Evolutionary conservation across 2,888 invertebrate genomes (phyloP).

Genomic region (Cyaniris semiargus): DNA sequence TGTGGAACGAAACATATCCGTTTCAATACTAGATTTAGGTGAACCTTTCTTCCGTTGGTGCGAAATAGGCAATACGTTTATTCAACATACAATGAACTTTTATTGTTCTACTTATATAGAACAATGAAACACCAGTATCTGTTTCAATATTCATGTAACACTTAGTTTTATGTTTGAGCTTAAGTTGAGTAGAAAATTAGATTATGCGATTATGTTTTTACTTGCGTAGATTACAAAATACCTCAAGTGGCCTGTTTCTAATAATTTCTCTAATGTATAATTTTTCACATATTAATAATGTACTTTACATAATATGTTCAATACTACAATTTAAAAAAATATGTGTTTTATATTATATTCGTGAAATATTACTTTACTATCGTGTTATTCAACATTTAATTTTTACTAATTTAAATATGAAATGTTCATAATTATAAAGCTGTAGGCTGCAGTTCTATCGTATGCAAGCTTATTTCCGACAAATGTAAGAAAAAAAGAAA

Average conservation of each 20-base stretch:
- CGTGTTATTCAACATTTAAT: no score
- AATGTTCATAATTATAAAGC: no score
- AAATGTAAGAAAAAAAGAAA: no score
- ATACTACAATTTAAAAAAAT: no score
- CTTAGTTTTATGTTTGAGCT: not conserved
- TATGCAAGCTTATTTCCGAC: not conserved
- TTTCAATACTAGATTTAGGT: constrained; percentile 56
- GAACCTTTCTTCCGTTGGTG: constrained; percentile 55
- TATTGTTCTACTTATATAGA: constrained; percentile 21
- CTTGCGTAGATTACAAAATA: not conserved
- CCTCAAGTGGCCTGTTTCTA: no score
- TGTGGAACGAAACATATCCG: constrained; percentile 60
- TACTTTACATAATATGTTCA: no score
- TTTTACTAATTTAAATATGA: no score
- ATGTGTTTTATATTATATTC: no score
- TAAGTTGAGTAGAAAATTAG: constrained; percentile 6
- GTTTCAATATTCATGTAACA: not conserved
- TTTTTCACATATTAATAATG: no score
- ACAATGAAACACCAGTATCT: constrained; percentile 1
- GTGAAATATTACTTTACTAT: no score
- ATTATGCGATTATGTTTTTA: constrained; percentile 1
- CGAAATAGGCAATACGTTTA: constrained; percentile 43
- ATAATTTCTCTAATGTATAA: not conserved
- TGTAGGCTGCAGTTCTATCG: no score
- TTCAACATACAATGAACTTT: constrained; percentile 35